Percentiles rank a stretch among this genome's conserved stretches.
Conservation (phyloP, 2,888 invertebrate genomes). For the Idaea straminata region DNA sequence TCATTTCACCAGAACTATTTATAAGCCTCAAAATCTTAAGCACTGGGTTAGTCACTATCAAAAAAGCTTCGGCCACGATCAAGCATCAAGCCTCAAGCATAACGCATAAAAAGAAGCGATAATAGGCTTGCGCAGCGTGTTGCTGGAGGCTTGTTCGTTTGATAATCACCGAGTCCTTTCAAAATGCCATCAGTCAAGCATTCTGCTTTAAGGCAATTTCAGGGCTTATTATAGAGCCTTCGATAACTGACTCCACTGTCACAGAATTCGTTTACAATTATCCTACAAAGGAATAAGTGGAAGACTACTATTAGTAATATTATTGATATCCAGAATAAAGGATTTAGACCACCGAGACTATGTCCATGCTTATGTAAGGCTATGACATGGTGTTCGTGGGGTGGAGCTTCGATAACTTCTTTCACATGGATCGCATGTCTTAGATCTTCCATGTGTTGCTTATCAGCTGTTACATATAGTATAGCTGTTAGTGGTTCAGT, state of each 20-base stretch:
- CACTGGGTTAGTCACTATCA: background rate
- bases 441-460: conserved; percentile 93
- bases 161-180: background rate
- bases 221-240: conserved; percentile 86
- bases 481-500: conserved; percentile 95
- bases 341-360: conserved; percentile 92
- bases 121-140: background rate
- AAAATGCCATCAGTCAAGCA: background rate
- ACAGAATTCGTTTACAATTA: conserved; percentile 95
- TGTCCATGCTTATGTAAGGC: conserved; percentile 95
- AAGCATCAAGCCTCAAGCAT: background rate
- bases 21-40: background rate
- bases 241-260: conserved; percentile 84
- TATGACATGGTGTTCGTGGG: conserved; percentile 94
- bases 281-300: conserved; percentile 94
- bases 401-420: conserved; percentile 91
- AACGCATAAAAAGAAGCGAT: background rate
- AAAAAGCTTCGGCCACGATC: background rate
- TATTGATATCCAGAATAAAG: conserved; percentile 95
- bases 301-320: conserved; percentile 93
- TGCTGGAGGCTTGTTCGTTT: background rate
- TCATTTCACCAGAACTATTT: no score
- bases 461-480: conserved; percentile 93
- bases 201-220: conserved; percentile 36
- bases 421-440: conserved; percentile 94